These are phyloP conservation scores for Caenorhabditis remanei DNA, from an alignment of 1,140 invertebrate genomes.

Conservation along the genomic window DNA sequence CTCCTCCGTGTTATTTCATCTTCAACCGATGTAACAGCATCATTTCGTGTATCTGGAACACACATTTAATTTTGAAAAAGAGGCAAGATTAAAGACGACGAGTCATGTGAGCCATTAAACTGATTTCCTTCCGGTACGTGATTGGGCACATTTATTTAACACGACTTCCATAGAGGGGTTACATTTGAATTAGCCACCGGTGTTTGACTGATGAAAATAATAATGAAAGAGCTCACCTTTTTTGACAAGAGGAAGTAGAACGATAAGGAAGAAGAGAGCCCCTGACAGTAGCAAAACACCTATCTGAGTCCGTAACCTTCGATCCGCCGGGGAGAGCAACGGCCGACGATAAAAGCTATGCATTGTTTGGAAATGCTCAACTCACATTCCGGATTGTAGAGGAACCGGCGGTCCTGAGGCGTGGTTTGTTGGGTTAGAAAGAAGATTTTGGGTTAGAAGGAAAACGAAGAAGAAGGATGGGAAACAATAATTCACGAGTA, in stretches of 20 bases:
- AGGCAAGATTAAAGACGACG: background rate
- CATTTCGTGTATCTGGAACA: conserved; percentile 33
- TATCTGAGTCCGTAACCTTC: conserved; percentile 9
- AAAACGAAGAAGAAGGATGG: background rate
- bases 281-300: conserved; percentile 1
- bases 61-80: background rate
- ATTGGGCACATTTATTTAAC: too few relatives aligned
- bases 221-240: background rate
- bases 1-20: background rate
- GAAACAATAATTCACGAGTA: conserved; percentile 30
- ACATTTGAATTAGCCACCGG: background rate
- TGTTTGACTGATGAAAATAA: background rate
- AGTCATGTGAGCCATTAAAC: conserved; percentile 30
- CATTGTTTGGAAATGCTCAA: conserved; percentile 17
- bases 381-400: conserved; percentile 42
- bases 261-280: conserved; percentile 10
- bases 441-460: too few relatives aligned
- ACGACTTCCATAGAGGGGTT: background rate
- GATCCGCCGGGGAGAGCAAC: background rate
- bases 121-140: conserved; percentile 33
- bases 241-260: conserved; percentile 38
- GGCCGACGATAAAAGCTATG: conserved; percentile 13
- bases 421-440: background rate
- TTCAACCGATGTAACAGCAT: background rate
- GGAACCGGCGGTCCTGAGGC: conserved; percentile 2